phyloP scores from a whole-genome alignment of 2,797 vertebrate genomes.

The Varecia variegata region DNA sequence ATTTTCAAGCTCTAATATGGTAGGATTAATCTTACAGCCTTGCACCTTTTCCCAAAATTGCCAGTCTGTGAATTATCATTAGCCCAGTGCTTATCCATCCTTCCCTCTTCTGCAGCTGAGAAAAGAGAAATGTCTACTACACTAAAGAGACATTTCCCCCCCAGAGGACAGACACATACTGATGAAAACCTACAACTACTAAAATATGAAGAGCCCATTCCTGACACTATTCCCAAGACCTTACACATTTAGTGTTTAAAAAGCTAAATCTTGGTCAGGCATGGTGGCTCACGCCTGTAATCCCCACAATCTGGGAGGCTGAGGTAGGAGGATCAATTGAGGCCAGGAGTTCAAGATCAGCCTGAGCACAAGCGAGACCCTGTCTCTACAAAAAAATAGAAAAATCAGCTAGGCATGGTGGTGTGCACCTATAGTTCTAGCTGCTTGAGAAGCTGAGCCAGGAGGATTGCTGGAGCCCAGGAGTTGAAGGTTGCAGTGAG shows the following conservation, averaged over 20 bases:
- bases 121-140: neutral
- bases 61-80: neutral
- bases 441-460: too few species aligned
- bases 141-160: neutral
- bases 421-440: too few species aligned
- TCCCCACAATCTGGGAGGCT: too few species aligned
- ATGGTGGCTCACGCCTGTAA: too few species aligned
- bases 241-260: neutral
- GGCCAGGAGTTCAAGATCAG: too few species aligned
- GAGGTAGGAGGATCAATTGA: too few species aligned
- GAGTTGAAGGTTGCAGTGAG: too few species aligned
- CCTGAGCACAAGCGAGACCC: too few species aligned
- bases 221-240: neutral
- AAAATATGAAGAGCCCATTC: neutral
- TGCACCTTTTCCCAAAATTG: neutral
- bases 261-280: neutral
- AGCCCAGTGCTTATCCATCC: neutral
- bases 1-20: neutral
- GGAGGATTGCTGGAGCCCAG: too few species aligned
- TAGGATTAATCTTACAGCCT: neutral
- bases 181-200: neutral
- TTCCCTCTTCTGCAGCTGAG: neutral
- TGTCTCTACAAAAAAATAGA: too few species aligned
- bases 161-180: neutral
- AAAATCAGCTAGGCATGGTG: too few species aligned